Base-by-base conservation (phyloP, 35 echinoderm and acorn worm species). In the Ophiothrix spiculata region DNA sequence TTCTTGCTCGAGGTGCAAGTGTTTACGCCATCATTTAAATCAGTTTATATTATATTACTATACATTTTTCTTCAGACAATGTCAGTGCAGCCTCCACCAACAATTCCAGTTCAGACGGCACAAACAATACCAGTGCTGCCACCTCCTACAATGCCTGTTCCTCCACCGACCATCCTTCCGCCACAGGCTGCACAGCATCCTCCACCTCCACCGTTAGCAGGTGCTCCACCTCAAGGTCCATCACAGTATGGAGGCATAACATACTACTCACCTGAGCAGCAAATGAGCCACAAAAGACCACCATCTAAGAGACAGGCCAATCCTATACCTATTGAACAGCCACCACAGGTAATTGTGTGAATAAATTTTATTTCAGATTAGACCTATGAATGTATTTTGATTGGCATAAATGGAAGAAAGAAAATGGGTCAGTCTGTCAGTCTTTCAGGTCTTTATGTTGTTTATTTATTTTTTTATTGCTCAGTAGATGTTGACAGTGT, bases 251-350 rank as follows among this genome's bases (percentile, higher is more conserved):
- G 91, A 31, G 91, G 91, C 21, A 80, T 92, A 14, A 92, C 91
- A 0, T 92, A 92, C 75, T 92, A 92, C 80, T 92, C 91, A 25
- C 85, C 91, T 4, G 75, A 82, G 85, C 91, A 92, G 38, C 91
- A 92, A 77, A 79, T 42, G 19, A 56, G 54, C 4, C 36, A 77
- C 1, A 79, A 92, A 80, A 88, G 86, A 40, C 36, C 80, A 28
- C 91, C 74, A 8, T 45, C 80, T 23, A 92, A 84, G 45, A 87
- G 91, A 56, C 85, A 42, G 16, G 80, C 80, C 33, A 92, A 92
- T 1, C 85, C 85, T 37, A 86, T 92, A 29, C 78, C 78, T 21
- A 92, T 92, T 38, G 85, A 88, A 41, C 79, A 79, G 15, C 91
- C 91, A 77, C 91, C 91, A 19, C 75, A 91, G 40, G 80, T 89